Conservation (phyloP, 2,113 vertebrate species). For the Mohoua ochrocephala region DNA sequence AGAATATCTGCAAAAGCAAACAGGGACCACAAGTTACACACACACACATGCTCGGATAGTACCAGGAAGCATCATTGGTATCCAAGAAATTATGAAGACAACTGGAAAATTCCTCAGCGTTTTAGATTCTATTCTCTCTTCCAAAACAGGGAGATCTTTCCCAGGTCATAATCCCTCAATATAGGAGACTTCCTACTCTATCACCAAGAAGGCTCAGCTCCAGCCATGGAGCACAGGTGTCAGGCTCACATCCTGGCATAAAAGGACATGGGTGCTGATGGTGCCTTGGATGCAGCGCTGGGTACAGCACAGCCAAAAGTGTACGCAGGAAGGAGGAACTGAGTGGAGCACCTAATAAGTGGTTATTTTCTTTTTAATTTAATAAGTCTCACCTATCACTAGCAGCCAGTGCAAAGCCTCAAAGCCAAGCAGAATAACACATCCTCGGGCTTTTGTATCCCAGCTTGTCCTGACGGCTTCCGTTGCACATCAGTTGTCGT, state of each 20-base stretch:
- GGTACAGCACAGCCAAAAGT: neutral
- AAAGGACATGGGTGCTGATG: neutral
- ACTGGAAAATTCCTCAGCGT: neutral
- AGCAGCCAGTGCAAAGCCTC: neutral
- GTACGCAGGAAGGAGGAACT: neutral
- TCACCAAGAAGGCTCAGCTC: slow-evolving; percentile 18
- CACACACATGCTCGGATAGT: neutral
- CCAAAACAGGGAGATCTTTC: neutral
- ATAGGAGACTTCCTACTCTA: slow-evolving; percentile 22
- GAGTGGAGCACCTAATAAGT: neutral
- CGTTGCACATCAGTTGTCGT: slow-evolving; percentile 16
- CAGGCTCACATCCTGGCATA: neutral
- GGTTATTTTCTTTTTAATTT: neutral
- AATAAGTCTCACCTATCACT: slow-evolving; percentile 13
- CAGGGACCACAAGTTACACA: neutral
- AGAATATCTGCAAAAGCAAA: neutral
- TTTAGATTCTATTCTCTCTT: neutral
- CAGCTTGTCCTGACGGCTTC: slow-evolving; percentile 1
- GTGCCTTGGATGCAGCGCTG: neutral
- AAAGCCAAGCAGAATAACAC: slow-evolving; percentile 41
- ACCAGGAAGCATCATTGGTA: neutral
- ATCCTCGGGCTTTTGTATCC: slow-evolving; percentile 41
- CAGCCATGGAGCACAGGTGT: neutral
- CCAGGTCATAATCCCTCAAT: neutral
- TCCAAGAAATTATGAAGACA: neutral